A percentile compares a stretch with the other conserved stretches of the same genome.
These are phyloP conservation scores for Sialis fuliginosa DNA, from an alignment of 2,888 invertebrate species.

Conservation along the genomic window DNA sequence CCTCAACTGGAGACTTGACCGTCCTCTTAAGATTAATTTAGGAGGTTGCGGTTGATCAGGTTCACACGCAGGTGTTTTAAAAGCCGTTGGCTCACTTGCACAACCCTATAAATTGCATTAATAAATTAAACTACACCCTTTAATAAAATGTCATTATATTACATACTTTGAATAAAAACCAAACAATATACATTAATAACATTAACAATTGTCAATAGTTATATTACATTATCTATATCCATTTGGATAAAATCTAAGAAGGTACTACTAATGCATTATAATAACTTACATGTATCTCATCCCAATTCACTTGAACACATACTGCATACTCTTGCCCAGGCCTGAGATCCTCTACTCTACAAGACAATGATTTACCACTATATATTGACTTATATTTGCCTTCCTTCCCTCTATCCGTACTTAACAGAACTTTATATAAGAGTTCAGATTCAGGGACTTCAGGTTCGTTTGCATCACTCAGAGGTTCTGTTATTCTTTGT, in stretches of 20 bases:
- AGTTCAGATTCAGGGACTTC: conserved; percentile 44
- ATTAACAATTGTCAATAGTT: too few species aligned
- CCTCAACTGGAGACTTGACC: conserved; percentile 49
- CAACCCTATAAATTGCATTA: conserved; percentile 12
- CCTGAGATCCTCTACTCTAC: conserved; percentile 66
- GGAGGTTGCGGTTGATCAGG: conserved; percentile 59
- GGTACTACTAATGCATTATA: too few species aligned
- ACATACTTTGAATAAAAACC: too few species aligned
- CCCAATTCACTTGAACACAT: conserved; percentile 59
- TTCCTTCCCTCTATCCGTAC: conserved; percentile 51
- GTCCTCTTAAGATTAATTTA: conserved; percentile 50
- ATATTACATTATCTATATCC: too few species aligned
- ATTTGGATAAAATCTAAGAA: too few species aligned
- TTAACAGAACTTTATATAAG: conserved; percentile 65
- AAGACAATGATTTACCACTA: conserved; percentile 56
- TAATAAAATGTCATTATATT: too few species aligned
- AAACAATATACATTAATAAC: too few species aligned
- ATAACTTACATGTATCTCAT: conserved; percentile 45
- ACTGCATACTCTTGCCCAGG: conserved; percentile 81
- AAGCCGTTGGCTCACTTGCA: conserved; percentile 59
- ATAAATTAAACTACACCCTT: too few species aligned
- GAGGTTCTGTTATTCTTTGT: conserved; percentile 27
- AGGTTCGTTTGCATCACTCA: conserved; percentile 30
- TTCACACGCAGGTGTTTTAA: conserved; percentile 65
- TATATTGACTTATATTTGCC: conserved; percentile 75